Base-by-base conservation (phyloP, 2,797 vertebrate genomes). In the Silurus aristotelis region DNA sequence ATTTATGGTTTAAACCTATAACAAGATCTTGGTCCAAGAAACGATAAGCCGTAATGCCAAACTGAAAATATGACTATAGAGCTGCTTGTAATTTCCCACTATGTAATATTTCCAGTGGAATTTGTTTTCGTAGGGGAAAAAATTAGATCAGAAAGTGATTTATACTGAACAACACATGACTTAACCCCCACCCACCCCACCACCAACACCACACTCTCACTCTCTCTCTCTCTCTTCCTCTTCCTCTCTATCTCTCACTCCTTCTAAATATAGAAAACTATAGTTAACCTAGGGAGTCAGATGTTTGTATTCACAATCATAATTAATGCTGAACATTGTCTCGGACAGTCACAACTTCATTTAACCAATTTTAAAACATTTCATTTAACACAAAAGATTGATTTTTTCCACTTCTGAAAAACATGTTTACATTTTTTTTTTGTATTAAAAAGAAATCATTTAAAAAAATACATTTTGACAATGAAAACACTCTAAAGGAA, bases 1-100 rank as follows among this genome's bases (percentile, higher is more conserved):
- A 68, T 86, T 80, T 83, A 87, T 89, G 75, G 66, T 63, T 46
- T 25, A 75, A 61, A 78, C 66, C 56, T 76, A 80, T 43, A 87
- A 80, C 38, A 89, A 25, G 38, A 17, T 64, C 20, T n/a, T 38
- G 20, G 58, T 89, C 67, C 72, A 84, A 75, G 68, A 84, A 82
- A 38, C 25, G 38, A 78, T 86, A 66, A 66, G 14, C 61, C 31
- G 60, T 60, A 77, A 77, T 22, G 27, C 27, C 61, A 80, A 19
- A 64, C 43, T 64, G 14, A 52, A 80, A 66, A 83, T 70, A 84
- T 72, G 38, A 70, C 38, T 84, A 38, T 70, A 80, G 64, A 80
- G 79, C 58, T 77, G 64, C 0, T 25, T 80, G 75, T 66, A 80
- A 87, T 87, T 43, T 84, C 58, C 64, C 63, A 71, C 43, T 71